phyloP scores from a whole-genome alignment of 2,797 vertebrate genomes.

The Aldrovandia affinis region DNA sequence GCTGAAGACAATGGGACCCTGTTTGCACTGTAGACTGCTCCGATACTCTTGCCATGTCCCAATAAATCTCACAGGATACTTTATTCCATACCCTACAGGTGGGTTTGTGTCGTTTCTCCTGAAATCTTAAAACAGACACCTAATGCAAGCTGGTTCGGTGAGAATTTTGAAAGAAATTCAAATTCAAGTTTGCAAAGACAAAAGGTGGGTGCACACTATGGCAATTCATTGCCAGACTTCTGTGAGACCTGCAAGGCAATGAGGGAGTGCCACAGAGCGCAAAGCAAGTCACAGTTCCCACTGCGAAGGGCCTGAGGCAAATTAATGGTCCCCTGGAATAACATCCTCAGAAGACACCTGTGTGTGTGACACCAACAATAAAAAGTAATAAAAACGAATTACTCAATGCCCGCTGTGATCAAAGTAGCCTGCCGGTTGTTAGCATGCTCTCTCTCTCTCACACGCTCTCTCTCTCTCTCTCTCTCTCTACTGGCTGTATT shows the following conservation, averaged over 20 bases:
- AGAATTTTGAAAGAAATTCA: too few species aligned
- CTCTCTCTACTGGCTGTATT: background rate
- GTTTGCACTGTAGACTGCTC: background rate
- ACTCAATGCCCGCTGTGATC: conserved; percentile 49
- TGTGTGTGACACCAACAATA: conserved; percentile 56
- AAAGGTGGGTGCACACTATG: background rate
- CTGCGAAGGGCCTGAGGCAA: conserved; percentile 26
- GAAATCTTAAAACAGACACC: background rate
- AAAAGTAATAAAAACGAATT: conserved; percentile 52
- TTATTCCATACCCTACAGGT: background rate
- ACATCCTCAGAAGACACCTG: conserved; percentile 51
- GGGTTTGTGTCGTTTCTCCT: background rate
- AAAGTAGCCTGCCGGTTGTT: conserved; percentile 49
- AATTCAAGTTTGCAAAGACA: too few species aligned
- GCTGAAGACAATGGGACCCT: background rate
- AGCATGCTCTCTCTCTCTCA: background rate
- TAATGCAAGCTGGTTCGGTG: background rate
- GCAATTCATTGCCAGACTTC: background rate
- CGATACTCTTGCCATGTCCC: background rate
- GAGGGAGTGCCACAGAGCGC: too few species aligned
- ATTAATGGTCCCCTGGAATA: conserved; percentile 50
- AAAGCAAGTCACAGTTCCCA: background rate
- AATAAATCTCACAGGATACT: background rate
- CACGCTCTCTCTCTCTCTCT: background rate
- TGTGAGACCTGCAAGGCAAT: background rate